Evolutionary conservation across 2,113 vertebrate species (phyloP).

Genomic region (Uropsilus gracilis): DNA sequence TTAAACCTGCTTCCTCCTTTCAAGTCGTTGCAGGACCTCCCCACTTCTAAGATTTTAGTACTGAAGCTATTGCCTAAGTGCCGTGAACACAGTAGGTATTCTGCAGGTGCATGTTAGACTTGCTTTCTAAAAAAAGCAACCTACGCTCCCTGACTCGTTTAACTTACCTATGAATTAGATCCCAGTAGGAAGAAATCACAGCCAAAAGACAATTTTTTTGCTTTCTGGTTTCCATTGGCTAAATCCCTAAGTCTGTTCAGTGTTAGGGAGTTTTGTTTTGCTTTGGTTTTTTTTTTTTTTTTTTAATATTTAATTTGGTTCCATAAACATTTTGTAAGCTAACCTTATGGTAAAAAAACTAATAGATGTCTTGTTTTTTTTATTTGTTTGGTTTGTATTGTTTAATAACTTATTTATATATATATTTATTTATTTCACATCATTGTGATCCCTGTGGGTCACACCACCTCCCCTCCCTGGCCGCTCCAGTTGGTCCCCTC

Average conservation of each 20-base stretch:
- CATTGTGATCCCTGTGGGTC: too few relatives aligned
- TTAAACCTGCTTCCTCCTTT: background rate
- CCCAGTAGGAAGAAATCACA: background rate
- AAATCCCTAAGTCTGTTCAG: background rate
- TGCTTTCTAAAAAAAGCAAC: background rate
- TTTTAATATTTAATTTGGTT: too few relatives aligned
- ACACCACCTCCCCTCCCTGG: too few relatives aligned
- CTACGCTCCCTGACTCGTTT: background rate
- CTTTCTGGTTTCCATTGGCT: background rate
- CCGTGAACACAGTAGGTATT: background rate
- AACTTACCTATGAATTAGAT: background rate
- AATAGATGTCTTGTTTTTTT: too few relatives aligned
- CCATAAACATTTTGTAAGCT: too few relatives aligned
- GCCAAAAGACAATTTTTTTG: background rate
- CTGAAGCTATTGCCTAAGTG: conserved; percentile 13
- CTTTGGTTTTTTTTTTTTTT: too few relatives aligned
- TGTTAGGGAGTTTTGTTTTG: background rate
- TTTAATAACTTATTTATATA: too few relatives aligned
- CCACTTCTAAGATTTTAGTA: background rate
- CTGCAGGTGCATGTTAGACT: background rate
- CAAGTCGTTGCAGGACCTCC: background rate
- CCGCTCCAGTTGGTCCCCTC: too few relatives aligned
- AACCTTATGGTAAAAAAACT: too few relatives aligned
- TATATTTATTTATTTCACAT: too few relatives aligned
- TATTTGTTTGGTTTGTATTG: too few relatives aligned